phyloP scores from a whole-genome alignment of 2,888 invertebrate genomes.

The Drosophila mulleri region DNA sequence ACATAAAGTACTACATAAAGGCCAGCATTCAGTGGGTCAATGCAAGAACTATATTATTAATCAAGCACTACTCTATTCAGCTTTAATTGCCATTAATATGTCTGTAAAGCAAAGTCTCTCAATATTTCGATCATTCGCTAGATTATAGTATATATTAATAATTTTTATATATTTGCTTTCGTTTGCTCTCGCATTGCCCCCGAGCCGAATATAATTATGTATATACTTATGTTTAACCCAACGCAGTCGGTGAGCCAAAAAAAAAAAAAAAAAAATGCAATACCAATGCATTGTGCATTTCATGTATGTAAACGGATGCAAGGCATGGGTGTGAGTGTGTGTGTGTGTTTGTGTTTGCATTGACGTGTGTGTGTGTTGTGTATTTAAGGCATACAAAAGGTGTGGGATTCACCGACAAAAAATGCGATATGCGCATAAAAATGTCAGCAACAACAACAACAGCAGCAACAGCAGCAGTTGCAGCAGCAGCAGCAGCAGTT shows the following conservation, averaged over 20 bases:
- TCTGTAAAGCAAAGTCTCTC: neutral
- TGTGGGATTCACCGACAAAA: slow-evolving; percentile 78
- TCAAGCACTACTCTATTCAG: neutral
- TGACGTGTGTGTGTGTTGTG: slow-evolving; percentile 20
- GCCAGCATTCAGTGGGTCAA: slow-evolving; percentile 1
- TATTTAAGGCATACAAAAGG: slow-evolving; percentile 54
- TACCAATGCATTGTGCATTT: slow-evolving; percentile 40
- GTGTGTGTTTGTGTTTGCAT: slow-evolving; percentile 1
- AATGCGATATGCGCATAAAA: slow-evolving; percentile 75
- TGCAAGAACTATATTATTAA: neutral
- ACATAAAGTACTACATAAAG: no score
- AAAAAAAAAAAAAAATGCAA: slow-evolving; percentile 46
- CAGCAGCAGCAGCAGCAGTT: slow-evolving; percentile 39
- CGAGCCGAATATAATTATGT: slow-evolving; percentile 31
- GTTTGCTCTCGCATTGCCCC: neutral
- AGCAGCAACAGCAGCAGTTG: slow-evolving; percentile 22
- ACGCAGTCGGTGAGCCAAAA: slow-evolving; percentile 20
- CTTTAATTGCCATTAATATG: neutral
- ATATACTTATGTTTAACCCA: slow-evolving; percentile 25
- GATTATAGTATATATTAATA: slow-evolving; percentile 7
- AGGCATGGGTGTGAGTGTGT: slow-evolving; percentile 9
- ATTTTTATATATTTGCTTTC: slow-evolving; percentile 6
- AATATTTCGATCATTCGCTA: neutral
- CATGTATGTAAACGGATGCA: slow-evolving; percentile 5
- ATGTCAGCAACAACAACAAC: slow-evolving; percentile 56